Evolutionary conservation across 2,113 vertebrate genomes (phyloP).

Genomic region (Pachyramphus minor): DNA sequence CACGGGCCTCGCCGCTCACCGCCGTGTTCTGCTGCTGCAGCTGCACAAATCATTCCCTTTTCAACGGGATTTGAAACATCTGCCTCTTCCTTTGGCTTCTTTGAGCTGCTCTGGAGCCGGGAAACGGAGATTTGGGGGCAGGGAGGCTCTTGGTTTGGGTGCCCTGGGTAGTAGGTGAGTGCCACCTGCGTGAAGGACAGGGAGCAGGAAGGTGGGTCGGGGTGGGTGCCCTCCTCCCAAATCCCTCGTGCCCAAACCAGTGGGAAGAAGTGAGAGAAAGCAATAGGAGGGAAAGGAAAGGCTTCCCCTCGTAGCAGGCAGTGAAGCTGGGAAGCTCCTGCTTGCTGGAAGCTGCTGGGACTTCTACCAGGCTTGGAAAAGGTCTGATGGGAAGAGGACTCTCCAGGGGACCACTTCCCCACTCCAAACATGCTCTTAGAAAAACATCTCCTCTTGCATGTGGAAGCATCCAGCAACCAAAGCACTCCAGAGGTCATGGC

Average conservation of each 20-base stretch:
- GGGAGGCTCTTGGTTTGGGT: not conserved
- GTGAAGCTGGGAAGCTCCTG: not conserved
- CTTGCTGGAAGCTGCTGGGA: not conserved
- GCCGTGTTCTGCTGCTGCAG: not conserved
- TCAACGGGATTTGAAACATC: not conserved
- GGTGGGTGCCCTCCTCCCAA: not conserved
- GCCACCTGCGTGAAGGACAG: not conserved
- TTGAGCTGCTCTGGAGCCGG: not conserved
- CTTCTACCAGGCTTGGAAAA: not conserved
- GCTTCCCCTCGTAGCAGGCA: not conserved
- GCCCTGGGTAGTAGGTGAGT: not conserved
- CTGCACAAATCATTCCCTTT: not conserved
- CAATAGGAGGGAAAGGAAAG: not conserved
- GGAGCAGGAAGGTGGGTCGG: not conserved
- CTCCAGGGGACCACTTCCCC: not conserved
- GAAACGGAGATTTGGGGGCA: not conserved
- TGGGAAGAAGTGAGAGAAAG: not conserved
- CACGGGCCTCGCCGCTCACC: not conserved
- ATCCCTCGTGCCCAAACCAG: fast-evolving
- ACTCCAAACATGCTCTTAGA: not conserved
- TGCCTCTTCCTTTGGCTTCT: not conserved
- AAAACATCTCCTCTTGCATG: not conserved
- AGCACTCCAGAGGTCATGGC: fast-evolving
- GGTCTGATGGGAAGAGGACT: not conserved
- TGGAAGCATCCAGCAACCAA: not conserved